These are phyloP conservation scores for Reinhardtius hippoglossoides DNA, from an alignment of 2,113 vertebrate genomes.

Conservation along the genomic window DNA sequence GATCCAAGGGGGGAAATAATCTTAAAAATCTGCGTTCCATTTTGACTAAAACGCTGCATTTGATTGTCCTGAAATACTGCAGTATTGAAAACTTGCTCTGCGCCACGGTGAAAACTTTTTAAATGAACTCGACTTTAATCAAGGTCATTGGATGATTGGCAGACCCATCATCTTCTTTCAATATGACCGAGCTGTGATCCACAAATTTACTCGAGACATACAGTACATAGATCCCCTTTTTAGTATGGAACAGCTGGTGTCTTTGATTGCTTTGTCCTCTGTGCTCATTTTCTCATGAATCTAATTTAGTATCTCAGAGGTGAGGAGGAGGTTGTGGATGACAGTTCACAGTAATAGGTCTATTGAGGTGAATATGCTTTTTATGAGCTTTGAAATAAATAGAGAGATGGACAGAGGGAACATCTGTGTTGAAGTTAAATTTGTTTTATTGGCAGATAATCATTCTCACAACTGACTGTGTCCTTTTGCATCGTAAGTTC, in stretches of 20 bases:
- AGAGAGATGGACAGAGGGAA: neutral
- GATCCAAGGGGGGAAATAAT: neutral
- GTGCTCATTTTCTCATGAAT: conserved; percentile 58
- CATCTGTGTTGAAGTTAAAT: neutral
- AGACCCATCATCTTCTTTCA: conserved; percentile 24
- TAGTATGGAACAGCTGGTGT: conserved; percentile 54
- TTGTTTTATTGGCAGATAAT: neutral
- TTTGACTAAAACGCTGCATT: conserved; percentile 20
- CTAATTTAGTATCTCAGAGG: conserved; percentile 52
- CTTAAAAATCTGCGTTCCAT: conserved; percentile 1
- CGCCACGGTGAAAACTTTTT: conserved; percentile 18
- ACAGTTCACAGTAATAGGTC: conserved; percentile 10
- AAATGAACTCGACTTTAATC: conserved; percentile 30
- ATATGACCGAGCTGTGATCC: conserved; percentile 30
- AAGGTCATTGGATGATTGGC: conserved; percentile 57
- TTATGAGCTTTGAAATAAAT: conserved; percentile 17
- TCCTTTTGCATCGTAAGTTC: neutral
- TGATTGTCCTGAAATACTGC: conserved; percentile 12
- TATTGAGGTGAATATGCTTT: conserved; percentile 27
- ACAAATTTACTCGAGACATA: conserved; percentile 33
- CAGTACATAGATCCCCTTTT: conserved; percentile 43
- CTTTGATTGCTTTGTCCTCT: conserved; percentile 63
- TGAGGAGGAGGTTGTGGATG: conserved; percentile 29
- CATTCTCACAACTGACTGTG: neutral
- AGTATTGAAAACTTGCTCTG: conserved; percentile 20